These are phyloP conservation scores for Psylliodes chrysocephalus DNA, from an alignment of 2,888 invertebrate species.

Conservation along the genomic window DNA sequence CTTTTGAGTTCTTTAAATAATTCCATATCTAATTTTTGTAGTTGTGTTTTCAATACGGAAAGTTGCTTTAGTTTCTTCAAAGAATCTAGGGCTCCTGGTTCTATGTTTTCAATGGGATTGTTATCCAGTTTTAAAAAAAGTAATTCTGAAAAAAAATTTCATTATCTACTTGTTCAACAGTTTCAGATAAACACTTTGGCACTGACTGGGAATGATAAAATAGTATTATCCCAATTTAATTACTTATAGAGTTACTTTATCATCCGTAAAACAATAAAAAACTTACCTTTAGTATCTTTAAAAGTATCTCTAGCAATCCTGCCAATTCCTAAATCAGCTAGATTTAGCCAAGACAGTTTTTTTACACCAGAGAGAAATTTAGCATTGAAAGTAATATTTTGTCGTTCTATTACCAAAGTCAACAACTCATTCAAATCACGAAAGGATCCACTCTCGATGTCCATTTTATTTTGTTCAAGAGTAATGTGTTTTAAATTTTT, in stretches of 20 bases:
- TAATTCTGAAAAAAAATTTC: conserved; percentile 5
- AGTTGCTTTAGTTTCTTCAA: not conserved
- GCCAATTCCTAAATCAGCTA: not conserved
- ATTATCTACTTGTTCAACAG: too few relatives aligned
- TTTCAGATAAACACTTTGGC: too few relatives aligned
- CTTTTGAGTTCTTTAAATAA: conserved; percentile 10
- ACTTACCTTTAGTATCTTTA: conserved; percentile 1
- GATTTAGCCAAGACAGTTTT: not conserved
- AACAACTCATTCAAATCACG: not conserved
- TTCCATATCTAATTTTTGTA: not conserved
- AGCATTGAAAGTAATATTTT: not conserved
- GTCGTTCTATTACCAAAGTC: conserved; percentile 7
- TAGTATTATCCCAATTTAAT: too few relatives aligned
- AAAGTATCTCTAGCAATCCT: not conserved
- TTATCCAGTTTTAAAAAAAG: not conserved
- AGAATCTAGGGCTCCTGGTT: conserved; percentile 8
- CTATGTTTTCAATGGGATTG: conserved; percentile 3
- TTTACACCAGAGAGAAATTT: conserved; percentile 5
- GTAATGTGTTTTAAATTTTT: conserved; percentile 5
- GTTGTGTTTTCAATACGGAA: not conserved
- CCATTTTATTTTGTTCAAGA: not conserved
- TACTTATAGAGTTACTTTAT: too few relatives aligned
- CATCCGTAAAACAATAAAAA: too few relatives aligned
- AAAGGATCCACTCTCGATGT: not conserved
- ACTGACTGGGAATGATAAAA: too few relatives aligned